Evolutionary conservation across 2,888 invertebrate genomes (phyloP).

Genomic region (Aphidius colemani): DNA sequence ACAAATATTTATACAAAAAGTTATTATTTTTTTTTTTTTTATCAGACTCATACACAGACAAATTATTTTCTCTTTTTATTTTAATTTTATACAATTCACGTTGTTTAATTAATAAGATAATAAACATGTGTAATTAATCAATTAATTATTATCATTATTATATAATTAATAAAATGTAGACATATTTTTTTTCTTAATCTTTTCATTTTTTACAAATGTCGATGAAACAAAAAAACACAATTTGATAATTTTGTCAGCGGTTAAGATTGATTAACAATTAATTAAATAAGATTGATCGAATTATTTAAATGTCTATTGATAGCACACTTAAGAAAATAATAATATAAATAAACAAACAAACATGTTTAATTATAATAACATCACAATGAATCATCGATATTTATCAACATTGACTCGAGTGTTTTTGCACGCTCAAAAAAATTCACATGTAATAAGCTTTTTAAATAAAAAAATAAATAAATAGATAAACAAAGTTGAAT

Average conservation of each 20-base stretch:
- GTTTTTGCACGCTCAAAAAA: too few relatives aligned
- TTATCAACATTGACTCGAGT: not conserved
- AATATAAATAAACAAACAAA: too few relatives aligned
- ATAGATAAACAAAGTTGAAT: not conserved
- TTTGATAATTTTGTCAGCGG: constrained; percentile 21
- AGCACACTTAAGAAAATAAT: too few relatives aligned
- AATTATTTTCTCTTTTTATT: not conserved
- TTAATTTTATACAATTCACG: not conserved
- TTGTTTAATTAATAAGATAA: not conserved
- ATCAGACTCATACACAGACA: constrained; percentile 14
- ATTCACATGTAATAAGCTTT: not conserved
- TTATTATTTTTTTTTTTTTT: constrained; percentile 3
- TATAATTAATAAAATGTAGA: too few relatives aligned
- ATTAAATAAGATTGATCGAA: not conserved
- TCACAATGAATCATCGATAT: constrained; percentile 3
- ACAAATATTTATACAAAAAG: not conserved
- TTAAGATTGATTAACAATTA: constrained; percentile 30
- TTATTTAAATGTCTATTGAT: too few relatives aligned
- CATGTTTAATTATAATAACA: too few relatives aligned
- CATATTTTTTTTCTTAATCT: too few relatives aligned
- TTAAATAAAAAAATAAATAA: constrained; percentile 3
- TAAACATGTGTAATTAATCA: not conserved
- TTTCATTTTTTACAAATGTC: too few relatives aligned
- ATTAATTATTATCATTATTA: not conserved
- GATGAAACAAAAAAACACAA: too few relatives aligned